These are phyloP conservation scores for Oikopleura vanhoeffeni DNA, from an alignment of 23 tunicate species.

Conservation along the genomic window DNA sequence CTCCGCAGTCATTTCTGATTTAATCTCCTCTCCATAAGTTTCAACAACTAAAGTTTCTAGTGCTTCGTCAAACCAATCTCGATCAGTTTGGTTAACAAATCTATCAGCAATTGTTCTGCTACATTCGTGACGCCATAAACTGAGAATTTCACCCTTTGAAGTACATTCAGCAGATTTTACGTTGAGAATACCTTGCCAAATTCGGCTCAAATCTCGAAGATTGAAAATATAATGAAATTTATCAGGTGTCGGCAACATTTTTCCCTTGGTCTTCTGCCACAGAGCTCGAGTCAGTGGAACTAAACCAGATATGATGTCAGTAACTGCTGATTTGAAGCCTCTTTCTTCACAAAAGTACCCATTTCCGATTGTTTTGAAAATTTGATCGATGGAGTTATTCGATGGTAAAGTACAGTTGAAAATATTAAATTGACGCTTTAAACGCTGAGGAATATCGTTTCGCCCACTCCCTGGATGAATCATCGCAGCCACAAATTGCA, in stretches of 20 bases:
- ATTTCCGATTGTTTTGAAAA: constrained; percentile 57
- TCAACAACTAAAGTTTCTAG: constrained; percentile 29
- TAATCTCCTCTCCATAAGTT: constrained; percentile 39
- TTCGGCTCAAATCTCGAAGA: constrained; percentile 86
- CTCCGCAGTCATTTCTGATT: constrained; percentile 30
- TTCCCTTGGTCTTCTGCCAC: constrained; percentile 80
- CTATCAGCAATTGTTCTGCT: constrained; percentile 85
- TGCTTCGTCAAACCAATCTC: constrained; percentile 60
- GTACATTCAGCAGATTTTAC: constrained; percentile 36
- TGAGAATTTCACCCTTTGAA: constrained; percentile 20
- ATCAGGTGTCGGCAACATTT: constrained; percentile 99
- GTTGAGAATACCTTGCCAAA: constrained; percentile 98
- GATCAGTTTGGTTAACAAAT: constrained; percentile 79
- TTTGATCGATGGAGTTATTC: constrained; percentile 95
- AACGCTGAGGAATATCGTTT: constrained; percentile 89
- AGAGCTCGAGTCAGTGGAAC: constrained; percentile 56
- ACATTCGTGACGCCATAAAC: constrained; percentile 96
- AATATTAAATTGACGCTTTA: constrained; percentile 80
- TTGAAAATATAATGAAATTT: constrained; percentile 99
- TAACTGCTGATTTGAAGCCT: constrained; percentile 24
- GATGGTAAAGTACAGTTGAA: constrained; percentile 96
- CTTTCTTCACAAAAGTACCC: constrained; percentile 85
- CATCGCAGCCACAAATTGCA: constrained; percentile 96
- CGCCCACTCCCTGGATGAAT: constrained; percentile 99
- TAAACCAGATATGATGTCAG: constrained; percentile 21